Conservation (phyloP, 2,797 vertebrate species). For the Nannoperca obscura region DNA sequence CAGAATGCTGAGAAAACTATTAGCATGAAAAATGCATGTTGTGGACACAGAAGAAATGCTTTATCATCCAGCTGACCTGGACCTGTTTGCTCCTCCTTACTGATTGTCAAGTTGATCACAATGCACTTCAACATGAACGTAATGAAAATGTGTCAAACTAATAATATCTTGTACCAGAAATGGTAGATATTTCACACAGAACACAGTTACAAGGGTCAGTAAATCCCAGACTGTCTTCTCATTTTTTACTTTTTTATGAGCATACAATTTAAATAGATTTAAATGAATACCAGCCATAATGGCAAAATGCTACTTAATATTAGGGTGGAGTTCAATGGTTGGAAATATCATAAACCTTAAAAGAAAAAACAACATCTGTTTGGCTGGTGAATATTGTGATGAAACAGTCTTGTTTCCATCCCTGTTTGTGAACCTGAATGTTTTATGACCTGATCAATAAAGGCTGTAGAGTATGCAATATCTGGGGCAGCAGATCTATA, state of each 20-base stretch:
- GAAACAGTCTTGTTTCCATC: conserved; percentile 39
- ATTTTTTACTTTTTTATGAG: not conserved
- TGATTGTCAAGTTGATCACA: conserved; percentile 23
- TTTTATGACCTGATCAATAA: conserved; percentile 68
- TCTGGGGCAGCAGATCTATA: conserved; percentile 51
- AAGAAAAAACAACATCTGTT: not conserved
- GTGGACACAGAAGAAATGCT: conserved; percentile 47
- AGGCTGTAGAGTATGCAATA: conserved; percentile 31
- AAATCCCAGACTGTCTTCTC: not conserved
- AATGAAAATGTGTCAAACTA: conserved; percentile 3
- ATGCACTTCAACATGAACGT: conserved; percentile 13
- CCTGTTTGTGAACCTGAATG: conserved; percentile 48
- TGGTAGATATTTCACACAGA: too few relatives aligned
- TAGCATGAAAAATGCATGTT: conserved; percentile 58
- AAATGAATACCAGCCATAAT: not conserved
- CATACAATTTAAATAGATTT: not conserved
- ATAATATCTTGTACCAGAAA: not conserved
- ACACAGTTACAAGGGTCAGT: not conserved
- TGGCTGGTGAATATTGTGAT: conserved; percentile 20
- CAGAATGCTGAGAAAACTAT: conserved; percentile 64
- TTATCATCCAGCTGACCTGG: conserved; percentile 37
- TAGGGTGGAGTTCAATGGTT: not conserved
- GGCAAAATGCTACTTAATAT: not conserved
- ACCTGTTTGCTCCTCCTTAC: conserved; percentile 14
- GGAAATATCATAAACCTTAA: conserved; percentile 11